Evolutionary conservation across 2,797 vertebrate genomes (phyloP).

Genomic region (Mormyrus hasselquistii): DNA sequence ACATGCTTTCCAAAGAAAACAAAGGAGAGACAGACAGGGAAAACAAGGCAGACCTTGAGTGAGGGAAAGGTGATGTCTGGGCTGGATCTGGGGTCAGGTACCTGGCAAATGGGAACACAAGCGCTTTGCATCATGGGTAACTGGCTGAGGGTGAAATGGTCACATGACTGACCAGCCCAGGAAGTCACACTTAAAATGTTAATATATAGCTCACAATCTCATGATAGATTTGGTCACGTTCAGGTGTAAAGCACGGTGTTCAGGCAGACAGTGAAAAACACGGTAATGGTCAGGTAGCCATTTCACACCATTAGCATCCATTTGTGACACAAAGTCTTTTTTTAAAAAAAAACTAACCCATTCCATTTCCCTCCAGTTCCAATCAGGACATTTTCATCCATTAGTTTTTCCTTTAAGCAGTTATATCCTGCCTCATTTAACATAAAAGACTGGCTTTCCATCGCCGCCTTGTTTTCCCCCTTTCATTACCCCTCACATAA

Average conservation of each 20-base stretch:
- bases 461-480: conserved; percentile 35
- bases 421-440: conserved; percentile 31
- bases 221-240: not conserved
- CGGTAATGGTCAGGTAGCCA: not conserved
- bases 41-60: not conserved
- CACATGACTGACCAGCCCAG: not conserved
- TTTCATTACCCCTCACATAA: conserved; percentile 35
- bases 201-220: not conserved
- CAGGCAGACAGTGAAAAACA: not conserved
- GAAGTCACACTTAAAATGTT: not conserved
- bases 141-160: not conserved
- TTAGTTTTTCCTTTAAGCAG: not conserved
- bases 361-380: not conserved
- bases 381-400: not conserved
- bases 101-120: not conserved
- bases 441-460: not conserved
- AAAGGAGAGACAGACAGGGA: not conserved
- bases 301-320: not conserved
- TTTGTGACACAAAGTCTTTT: not conserved
- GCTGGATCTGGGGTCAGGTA: not conserved
- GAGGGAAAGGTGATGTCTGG: not conserved
- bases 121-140: not conserved
- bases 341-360: not conserved
- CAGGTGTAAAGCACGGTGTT: not conserved
- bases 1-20: not conserved